Conservation (phyloP, 1,140 invertebrate genomes). For the Alviniconcha marisindica region DNA sequence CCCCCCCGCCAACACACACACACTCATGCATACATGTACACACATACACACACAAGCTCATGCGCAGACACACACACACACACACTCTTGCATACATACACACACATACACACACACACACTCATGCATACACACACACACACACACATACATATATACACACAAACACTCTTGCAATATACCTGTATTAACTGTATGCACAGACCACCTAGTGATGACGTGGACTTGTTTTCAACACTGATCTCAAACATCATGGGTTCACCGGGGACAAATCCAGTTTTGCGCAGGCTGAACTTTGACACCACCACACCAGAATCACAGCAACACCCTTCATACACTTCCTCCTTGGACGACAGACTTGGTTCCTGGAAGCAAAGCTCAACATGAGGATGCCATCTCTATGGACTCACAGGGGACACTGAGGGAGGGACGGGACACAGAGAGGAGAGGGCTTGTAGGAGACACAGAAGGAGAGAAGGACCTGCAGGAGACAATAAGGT, state of each 20-base stretch:
- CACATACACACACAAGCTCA: constrained; percentile 2
- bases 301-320: constrained; percentile 58
- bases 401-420: background rate
- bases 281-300: constrained; percentile 54
- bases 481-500: too few species aligned
- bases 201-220: constrained; percentile 48
- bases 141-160: too few species aligned
- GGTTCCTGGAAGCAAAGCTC: constrained; percentile 54
- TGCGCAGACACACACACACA: background rate
- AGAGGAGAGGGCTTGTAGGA: background rate
- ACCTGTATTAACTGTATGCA: constrained; percentile 60
- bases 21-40: background rate
- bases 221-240: constrained; percentile 58
- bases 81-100: background rate
- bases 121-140: constrained; percentile 15
- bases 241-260: constrained; percentile 63
- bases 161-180: too few species aligned
- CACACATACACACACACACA: background rate
- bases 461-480: too few species aligned
- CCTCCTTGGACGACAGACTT: constrained; percentile 44
- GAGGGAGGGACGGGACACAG: background rate
- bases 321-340: constrained; percentile 63
- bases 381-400: too few species aligned
- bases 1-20: too few species aligned
- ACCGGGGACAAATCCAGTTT: constrained; percentile 65